Evolutionary conservation across 2,797 vertebrate genomes (phyloP), one percentile per base, ranked within the genome.

Genomic region (Telmatherina bonti): DNA sequence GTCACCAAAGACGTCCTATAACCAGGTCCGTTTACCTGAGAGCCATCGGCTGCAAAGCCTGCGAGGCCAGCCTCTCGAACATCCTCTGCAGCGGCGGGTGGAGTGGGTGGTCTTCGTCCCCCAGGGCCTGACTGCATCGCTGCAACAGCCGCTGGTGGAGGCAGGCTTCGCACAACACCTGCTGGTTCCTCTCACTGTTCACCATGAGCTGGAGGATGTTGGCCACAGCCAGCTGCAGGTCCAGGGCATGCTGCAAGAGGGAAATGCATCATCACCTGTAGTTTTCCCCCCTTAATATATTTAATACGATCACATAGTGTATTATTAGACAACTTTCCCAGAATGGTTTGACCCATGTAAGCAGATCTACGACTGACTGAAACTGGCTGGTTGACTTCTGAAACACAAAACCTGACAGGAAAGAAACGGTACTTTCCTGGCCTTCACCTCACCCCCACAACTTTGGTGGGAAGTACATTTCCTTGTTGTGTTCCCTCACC

Each of bases 41-140:
- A 35, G 96, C 97, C 93, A 97, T 96, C 0, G 98, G 97, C 89
- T 97, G 96, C 90, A 99, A 93, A 0, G 97, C 97, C 91, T 99
- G 98, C 0, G 98, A 99, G 38, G 97, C 98, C 76, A 99, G 92
- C 71, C 98, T 95, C 90, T 99, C 98, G 54, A 99, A 99, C 96
- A 97, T 98, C 72, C 98, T 95, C 90, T 99, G 98, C 59, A 99
- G 95, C 0, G 98, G 98, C 0, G 97, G 97, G 83, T 99, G 98
- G 53, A 99, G 93, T 0, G 96, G 93, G 65, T 99, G 98, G 89
- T 99, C 98, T 85, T 99, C 98, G 0, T 99, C 97, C 0, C 95
- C 95, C 77, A 99, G 93, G 0, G 98, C 97, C 13, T 96, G 95
- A 0, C 97, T 96, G 79, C 98, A 99, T 62, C 97, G 93, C 90